A percentile compares a stretch with the other conserved stretches of the same genome.
Evolutionary conservation across 2,797 vertebrate species (phyloP).

Genomic region (Gymnodraco acuticeps): DNA sequence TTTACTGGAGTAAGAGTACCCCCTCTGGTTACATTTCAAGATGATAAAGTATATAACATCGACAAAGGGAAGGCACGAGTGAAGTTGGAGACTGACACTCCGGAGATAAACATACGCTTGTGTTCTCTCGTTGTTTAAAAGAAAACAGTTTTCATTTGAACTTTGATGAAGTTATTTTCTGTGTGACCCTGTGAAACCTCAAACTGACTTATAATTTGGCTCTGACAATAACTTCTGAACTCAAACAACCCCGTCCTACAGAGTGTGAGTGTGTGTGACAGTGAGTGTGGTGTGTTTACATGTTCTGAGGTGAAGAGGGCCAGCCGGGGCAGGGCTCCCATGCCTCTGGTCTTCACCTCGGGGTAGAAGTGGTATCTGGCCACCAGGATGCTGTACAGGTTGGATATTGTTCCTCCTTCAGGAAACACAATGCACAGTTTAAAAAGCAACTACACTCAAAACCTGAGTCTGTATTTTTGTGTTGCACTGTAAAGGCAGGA

Average conservation of each 20-base stretch:
- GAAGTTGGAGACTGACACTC: too few relatives aligned
- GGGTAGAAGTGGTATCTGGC: slow-evolving; percentile 82
- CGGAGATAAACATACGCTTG: too few relatives aligned
- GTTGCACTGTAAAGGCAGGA: not conserved
- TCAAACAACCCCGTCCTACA: not conserved
- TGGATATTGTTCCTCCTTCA: slow-evolving; percentile 83
- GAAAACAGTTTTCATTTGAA: too few relatives aligned
- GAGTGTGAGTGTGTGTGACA: not conserved
- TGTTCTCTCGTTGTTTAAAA: too few relatives aligned
- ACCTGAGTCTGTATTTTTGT: not conserved
- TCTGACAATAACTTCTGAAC: too few relatives aligned
- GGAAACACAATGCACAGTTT: slow-evolving; percentile 10
- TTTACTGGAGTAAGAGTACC: too few relatives aligned
- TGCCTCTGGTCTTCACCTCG: slow-evolving; percentile 83
- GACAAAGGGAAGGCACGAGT: too few relatives aligned
- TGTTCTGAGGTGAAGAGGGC: slow-evolving; percentile 85
- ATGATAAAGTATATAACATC: too few relatives aligned
- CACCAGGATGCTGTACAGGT: slow-evolving; percentile 82
- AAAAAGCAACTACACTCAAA: not conserved
- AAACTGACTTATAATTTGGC: too few relatives aligned
- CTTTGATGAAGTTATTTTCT: too few relatives aligned
- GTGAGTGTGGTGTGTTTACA: slow-evolving; percentile 58
- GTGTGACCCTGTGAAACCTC: too few relatives aligned
- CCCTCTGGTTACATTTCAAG: too few relatives aligned
- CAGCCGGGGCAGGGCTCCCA: slow-evolving; percentile 75